Conservation (phyloP, 2,797 vertebrate species). For the Zenarchopterus dispar region DNA sequence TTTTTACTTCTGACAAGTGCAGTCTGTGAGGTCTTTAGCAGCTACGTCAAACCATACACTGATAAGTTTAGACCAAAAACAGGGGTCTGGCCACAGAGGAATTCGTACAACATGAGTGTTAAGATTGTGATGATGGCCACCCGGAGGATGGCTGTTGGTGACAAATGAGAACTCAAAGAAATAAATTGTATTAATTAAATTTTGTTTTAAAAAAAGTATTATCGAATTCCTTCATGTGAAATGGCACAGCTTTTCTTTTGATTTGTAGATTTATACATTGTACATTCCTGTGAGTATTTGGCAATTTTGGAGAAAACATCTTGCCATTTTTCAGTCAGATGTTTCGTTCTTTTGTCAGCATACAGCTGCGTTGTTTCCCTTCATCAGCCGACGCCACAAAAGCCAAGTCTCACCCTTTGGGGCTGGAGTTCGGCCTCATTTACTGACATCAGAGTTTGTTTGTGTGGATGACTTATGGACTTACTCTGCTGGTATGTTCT, state of each 20-base stretch:
- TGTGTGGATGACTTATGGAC: constrained; percentile 82
- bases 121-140: constrained; percentile 44
- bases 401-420: constrained; percentile 65
- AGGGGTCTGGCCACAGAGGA: constrained; percentile 7
- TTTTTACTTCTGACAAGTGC: constrained; percentile 44
- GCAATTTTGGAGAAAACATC: constrained; percentile 1
- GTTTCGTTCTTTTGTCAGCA: constrained; percentile 47
- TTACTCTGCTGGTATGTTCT: constrained; percentile 78
- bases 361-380: constrained; percentile 72
- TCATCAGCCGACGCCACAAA: constrained; percentile 69
- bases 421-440: constrained; percentile 77
- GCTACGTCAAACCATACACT: constrained; percentile 51
- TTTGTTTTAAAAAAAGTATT: too few relatives aligned
- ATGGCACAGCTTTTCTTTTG: not conserved
- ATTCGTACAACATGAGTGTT: constrained; percentile 35
- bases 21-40: constrained; percentile 66
- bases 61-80: constrained; percentile 61
- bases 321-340: constrained; percentile 29
- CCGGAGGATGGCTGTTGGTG: constrained; percentile 14
- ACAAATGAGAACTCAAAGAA: too few relatives aligned
- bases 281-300: not conserved
- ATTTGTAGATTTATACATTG: not conserved
- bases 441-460: constrained; percentile 83
- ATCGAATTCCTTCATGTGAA: not conserved
- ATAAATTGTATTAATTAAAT: too few relatives aligned